These are phyloP conservation scores for Eupsilia transversa DNA, from an alignment of 2,888 invertebrate species.

Conservation along the genomic window DNA sequence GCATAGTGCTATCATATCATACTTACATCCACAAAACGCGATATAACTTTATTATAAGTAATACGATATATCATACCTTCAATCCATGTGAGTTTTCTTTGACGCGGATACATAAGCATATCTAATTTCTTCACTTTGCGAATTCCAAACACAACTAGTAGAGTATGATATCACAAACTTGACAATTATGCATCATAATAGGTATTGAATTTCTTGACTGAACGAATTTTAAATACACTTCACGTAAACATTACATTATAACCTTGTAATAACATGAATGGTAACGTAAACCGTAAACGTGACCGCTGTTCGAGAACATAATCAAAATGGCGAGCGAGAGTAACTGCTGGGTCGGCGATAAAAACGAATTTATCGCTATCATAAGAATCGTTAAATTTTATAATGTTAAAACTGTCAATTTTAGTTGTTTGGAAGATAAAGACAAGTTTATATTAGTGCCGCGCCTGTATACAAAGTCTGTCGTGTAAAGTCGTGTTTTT, in stretches of 20 bases:
- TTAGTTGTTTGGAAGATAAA: conserved; percentile 48
- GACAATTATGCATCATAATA: conserved; percentile 2
- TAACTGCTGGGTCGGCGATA: conserved; percentile 30
- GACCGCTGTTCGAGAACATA: conserved; percentile 23
- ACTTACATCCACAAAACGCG: conserved; percentile 1
- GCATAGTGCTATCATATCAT: not conserved
- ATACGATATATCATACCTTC: conserved; percentile 34
- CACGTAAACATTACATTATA: not conserved
- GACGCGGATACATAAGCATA: conserved; percentile 40
- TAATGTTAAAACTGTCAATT: conserved; percentile 44
- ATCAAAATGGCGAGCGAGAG: conserved; percentile 23
- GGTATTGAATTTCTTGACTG: not conserved
- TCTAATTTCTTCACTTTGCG: conserved; percentile 12
- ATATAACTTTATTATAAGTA: not conserved
- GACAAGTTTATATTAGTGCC: conserved; percentile 13
- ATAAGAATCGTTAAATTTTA: conserved; percentile 65
- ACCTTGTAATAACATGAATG: conserved; percentile 14
- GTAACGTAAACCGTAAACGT: conserved; percentile 26
- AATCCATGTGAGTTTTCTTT: conserved; percentile 18
- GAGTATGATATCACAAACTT: not conserved
- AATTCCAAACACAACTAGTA: not conserved
- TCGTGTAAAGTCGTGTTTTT: too few relatives aligned
- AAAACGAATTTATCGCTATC: conserved; percentile 65
- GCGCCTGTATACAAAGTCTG: not conserved
- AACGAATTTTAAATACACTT: not conserved